A percentile compares a stretch with the other conserved stretches of the same genome.
Evolutionary conservation across 2,888 invertebrate species (phyloP).

Genomic region (Troides oblongomaculatus): DNA sequence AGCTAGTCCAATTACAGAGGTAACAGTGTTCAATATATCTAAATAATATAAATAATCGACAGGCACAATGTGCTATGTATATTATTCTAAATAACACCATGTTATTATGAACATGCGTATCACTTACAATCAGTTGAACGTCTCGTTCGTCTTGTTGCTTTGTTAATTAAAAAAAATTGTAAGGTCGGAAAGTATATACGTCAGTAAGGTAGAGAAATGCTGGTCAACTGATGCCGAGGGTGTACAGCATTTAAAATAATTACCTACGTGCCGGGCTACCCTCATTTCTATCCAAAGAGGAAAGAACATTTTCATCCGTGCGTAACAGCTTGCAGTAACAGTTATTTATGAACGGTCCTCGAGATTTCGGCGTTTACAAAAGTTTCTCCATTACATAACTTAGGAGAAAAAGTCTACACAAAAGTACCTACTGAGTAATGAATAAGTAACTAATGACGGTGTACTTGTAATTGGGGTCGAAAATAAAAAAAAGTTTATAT

Average conservation of each 20-base stretch:
- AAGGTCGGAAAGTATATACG: too few relatives aligned
- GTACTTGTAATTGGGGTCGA: background rate
- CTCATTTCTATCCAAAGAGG: constrained; percentile 55
- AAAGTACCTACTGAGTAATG: constrained; percentile 23
- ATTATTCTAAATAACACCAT: too few relatives aligned
- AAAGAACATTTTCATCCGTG: constrained; percentile 60
- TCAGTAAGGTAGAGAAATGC: constrained; percentile 41
- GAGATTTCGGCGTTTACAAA: constrained; percentile 71
- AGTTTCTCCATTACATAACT: constrained; percentile 74
- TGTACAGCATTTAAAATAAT: constrained; percentile 62
- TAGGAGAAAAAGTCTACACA: constrained; percentile 32
- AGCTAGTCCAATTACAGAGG: too few relatives aligned
- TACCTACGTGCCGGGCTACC: constrained; percentile 71
- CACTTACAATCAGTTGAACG: too few relatives aligned
- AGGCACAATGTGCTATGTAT: too few relatives aligned
- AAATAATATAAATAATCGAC: too few relatives aligned
- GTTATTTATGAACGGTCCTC: constrained; percentile 71
- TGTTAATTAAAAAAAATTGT: too few relatives aligned
- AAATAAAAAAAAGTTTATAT: too few relatives aligned
- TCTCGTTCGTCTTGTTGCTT: too few relatives aligned
- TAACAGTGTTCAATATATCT: too few relatives aligned
- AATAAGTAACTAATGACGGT: constrained; percentile 10
- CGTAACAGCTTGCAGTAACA: constrained; percentile 76
- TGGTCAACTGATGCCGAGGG: constrained; percentile 45
- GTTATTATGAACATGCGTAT: too few relatives aligned